A percentile compares a stretch with the other conserved stretches of the same genome.
Evolutionary conservation across 2,888 invertebrate species (phyloP).

Genomic region (Polyommatus iphigenia): DNA sequence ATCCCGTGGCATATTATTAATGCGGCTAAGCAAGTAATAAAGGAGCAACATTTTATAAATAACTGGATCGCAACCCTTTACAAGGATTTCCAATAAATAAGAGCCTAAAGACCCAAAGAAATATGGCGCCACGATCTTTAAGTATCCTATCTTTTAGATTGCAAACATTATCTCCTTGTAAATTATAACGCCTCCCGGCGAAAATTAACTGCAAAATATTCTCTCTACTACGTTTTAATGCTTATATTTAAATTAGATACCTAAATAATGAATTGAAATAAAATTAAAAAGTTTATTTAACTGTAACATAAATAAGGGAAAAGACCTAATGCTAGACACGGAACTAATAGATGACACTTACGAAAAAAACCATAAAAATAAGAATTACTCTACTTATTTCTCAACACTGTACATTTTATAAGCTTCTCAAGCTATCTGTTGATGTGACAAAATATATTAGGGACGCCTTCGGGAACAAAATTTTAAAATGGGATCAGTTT

Average conservation of each 20-base stretch:
- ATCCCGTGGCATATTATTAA: not conserved
- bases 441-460: too few relatives aligned
- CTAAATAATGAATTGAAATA: not conserved
- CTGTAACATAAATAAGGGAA: too few relatives aligned
- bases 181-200: slow-evolving; percentile 9
- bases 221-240: not conserved
- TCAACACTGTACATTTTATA: too few relatives aligned
- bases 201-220: not conserved
- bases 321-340: too few relatives aligned
- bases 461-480: too few relatives aligned
- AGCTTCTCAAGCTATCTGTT: too few relatives aligned
- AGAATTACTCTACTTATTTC: too few relatives aligned
- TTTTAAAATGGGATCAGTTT: too few relatives aligned
- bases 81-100: slow-evolving; percentile 32
- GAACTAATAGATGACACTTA: too few relatives aligned
- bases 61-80: slow-evolving; percentile 24
- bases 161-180: slow-evolving; percentile 30
- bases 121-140: slow-evolving; percentile 31
- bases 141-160: slow-evolving; percentile 32
- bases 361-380: too few relatives aligned
- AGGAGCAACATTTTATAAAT: slow-evolving; percentile 30
- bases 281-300: too few relatives aligned
- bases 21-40: not conserved
- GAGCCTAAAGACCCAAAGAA: slow-evolving; percentile 29
- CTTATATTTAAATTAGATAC: not conserved